A percentile compares a stretch with the other conserved stretches of the same genome.
Evolutionary conservation across 92 coral and sea anemone genomes (phyloP).

Genomic region (Bergia sp.): DNA sequence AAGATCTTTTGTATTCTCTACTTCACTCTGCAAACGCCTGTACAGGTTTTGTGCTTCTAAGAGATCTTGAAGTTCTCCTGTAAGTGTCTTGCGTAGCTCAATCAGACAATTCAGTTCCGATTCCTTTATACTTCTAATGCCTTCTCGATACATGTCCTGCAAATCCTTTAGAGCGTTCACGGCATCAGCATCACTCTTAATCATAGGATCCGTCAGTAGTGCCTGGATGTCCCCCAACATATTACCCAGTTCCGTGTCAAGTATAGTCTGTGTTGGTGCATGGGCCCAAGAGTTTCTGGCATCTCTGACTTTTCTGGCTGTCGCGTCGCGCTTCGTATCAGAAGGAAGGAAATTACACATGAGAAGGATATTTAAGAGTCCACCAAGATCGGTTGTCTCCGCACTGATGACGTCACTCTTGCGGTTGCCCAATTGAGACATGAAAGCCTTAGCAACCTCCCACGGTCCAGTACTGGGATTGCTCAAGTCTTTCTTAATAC

Average conservation of each 20-base stretch:
- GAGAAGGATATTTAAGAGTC: slow-evolving; percentile 1
- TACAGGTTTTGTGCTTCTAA: background rate
- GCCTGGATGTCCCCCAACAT: background rate
- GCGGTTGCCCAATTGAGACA: slow-evolving; percentile 20
- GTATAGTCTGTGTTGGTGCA: background rate
- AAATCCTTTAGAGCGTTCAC: slow-evolving; percentile 1
- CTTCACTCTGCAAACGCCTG: background rate
- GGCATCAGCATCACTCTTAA: slow-evolving; percentile 21
- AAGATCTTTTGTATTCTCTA: background rate
- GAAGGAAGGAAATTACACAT: background rate
- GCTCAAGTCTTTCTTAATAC: background rate
- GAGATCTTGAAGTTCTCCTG: slow-evolving; percentile 3
- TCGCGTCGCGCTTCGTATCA: background rate
- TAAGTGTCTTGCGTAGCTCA: background rate
- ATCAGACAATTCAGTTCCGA: background rate
- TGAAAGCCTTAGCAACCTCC: slow-evolving; percentile 20
- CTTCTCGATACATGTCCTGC: slow-evolving; percentile 31
- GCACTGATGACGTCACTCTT: slow-evolving; percentile 35
- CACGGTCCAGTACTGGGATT: background rate
- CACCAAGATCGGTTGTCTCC: slow-evolving; percentile 33
- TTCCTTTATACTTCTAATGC: slow-evolving; percentile 23
- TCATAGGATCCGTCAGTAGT: slow-evolving; percentile 30
- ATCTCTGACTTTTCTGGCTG: background rate
- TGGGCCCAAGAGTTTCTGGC: slow-evolving; percentile 25
- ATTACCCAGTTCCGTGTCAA: background rate